Conservation (phyloP, 2,888 invertebrate genomes). For the Miltochrista miniata region DNA sequence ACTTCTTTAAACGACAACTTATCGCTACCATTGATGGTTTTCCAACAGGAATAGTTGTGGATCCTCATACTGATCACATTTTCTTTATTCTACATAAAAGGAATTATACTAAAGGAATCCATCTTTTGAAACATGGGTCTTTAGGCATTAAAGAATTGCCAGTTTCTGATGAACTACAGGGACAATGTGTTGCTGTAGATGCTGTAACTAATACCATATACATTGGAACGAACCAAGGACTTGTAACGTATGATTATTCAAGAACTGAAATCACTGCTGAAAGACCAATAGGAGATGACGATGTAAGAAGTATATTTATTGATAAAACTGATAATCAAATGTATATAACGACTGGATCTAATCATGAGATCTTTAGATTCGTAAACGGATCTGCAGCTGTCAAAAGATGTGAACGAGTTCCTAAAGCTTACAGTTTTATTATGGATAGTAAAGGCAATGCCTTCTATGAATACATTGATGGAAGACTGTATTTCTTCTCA, state of each 20-base stretch:
- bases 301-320: slow-evolving; percentile 69
- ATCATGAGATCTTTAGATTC: slow-evolving; percentile 68
- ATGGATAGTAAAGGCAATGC: slow-evolving; percentile 67
- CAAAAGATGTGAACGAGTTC: slow-evolving; percentile 67
- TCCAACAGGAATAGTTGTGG: slow-evolving; percentile 67
- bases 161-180: slow-evolving; percentile 63
- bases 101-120: slow-evolving; percentile 74
- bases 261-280: slow-evolving; percentile 66
- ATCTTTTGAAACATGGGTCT: slow-evolving; percentile 68
- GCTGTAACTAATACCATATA: slow-evolving; percentile 56
- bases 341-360: slow-evolving; percentile 70
- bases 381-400: slow-evolving; percentile 72
- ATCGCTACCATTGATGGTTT: slow-evolving; percentile 74
- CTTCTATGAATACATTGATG: slow-evolving; percentile 73
- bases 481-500: slow-evolving; percentile 70
- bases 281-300: slow-evolving; percentile 74
- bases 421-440: slow-evolving; percentile 71
- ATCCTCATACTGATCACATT: slow-evolving; percentile 68
- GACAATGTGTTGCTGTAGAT: slow-evolving; percentile 72
- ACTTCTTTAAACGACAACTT: slow-evolving; percentile 68
- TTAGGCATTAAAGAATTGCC: slow-evolving; percentile 68
- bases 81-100: slow-evolving; percentile 73
- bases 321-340: slow-evolving; percentile 69
- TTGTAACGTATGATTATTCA: slow-evolving; percentile 66
- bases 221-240: slow-evolving; percentile 73